Evolutionary conservation across 2,888 invertebrate genomes (phyloP).

Genomic region (Nasonovia ribisnigri): DNA sequence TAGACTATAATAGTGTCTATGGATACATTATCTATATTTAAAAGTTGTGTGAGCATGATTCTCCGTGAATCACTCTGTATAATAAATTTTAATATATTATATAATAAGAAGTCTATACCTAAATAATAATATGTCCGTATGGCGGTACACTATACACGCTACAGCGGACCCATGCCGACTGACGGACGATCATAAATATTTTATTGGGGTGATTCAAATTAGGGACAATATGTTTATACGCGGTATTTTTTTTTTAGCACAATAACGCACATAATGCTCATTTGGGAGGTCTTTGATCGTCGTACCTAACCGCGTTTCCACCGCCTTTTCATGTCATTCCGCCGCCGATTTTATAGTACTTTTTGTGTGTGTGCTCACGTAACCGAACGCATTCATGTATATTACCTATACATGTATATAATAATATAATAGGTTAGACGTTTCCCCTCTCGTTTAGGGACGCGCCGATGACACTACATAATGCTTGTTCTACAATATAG

Average conservation of each 20-base stretch:
- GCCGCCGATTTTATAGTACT: conserved; percentile 21
- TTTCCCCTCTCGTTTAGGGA: background rate
- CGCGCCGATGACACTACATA: conserved; percentile 17
- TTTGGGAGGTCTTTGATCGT: conserved; percentile 47
- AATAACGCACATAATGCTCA: conserved; percentile 21
- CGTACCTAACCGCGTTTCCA: conserved; percentile 16
- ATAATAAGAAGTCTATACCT: background rate
- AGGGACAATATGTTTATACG: conserved; percentile 8
- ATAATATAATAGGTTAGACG: conserved; percentile 9
- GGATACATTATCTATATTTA: no score
- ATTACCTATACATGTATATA: background rate
- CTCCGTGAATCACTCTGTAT: no score
- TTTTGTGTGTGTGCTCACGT: background rate
- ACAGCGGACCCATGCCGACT: background rate
- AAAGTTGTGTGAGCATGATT: no score
- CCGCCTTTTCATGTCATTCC: conserved; percentile 39
- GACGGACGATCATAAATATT: conserved; percentile 43
- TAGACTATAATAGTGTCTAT: no score
- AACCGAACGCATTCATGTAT: background rate
- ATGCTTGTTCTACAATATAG: conserved; percentile 14
- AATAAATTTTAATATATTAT: background rate
- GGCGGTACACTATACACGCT: no score
- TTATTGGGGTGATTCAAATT: conserved; percentile 58
- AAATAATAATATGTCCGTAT: background rate
- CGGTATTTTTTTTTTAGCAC: conserved; percentile 35